Percentiles rank a stretch among this genome's conserved stretches.
phyloP scores from a whole-genome alignment of 2,113 vertebrate species.

The Pachypanchax playfairii region DNA sequence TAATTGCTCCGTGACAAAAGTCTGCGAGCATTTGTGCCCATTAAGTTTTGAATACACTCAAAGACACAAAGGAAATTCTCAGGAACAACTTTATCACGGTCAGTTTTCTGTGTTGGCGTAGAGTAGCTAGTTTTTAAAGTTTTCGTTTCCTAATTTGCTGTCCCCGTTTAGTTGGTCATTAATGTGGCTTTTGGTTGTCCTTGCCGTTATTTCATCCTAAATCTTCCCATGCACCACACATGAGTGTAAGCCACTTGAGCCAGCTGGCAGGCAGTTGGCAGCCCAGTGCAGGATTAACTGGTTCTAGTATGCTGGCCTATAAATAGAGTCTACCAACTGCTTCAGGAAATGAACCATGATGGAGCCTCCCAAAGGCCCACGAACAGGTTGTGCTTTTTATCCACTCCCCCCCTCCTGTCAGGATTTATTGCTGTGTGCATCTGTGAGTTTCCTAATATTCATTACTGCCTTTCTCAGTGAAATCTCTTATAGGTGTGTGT shows the following conservation, averaged over 20 bases:
- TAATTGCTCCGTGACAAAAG: conserved; percentile 47
- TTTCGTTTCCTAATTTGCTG: background rate
- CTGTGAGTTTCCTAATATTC: conserved; percentile 42
- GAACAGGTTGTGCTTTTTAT: conserved; percentile 76
- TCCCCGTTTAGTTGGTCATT: conserved; percentile 28
- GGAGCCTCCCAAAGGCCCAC: conserved; percentile 72
- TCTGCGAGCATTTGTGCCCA: conserved; percentile 1
- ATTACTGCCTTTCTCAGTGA: conserved; percentile 29
- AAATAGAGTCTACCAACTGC: conserved; percentile 78
- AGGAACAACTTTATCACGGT: conserved; percentile 26
- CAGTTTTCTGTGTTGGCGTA: conserved; percentile 30
- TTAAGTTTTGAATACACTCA: conserved; percentile 31
- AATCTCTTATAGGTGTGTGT: conserved; percentile 20
- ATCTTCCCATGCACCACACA: conserved; percentile 53
- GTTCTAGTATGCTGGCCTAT: conserved; percentile 74
- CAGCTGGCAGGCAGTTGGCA: conserved; percentile 75
- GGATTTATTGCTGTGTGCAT: conserved; percentile 40
- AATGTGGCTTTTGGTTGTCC: conserved; percentile 48
- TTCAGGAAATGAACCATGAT: conserved; percentile 77
- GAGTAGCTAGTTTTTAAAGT: background rate
- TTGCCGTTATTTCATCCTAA: conserved; percentile 47
- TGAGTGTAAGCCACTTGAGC: conserved; percentile 55
- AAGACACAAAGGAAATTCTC: conserved; percentile 23
- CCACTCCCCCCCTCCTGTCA: conserved; percentile 52
- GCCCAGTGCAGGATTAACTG: conserved; percentile 77